phyloP scores from a whole-genome alignment of 1,140 invertebrate genomes.

The Drosophila sp. region DNA sequence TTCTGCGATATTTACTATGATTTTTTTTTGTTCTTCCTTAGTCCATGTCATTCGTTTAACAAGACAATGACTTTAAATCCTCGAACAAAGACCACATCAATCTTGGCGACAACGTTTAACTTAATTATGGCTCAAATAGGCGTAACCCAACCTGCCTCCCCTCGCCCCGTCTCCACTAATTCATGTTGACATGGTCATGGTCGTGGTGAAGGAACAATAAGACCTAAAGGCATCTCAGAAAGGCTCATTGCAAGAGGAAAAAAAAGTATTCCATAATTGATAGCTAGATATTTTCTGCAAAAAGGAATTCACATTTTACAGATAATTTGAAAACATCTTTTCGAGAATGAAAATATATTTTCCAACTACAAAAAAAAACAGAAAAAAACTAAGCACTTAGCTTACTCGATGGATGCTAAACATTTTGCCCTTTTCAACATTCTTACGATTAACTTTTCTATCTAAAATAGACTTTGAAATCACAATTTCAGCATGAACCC shows the following conservation, averaged over 20 bases:
- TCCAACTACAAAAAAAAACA: too few species aligned
- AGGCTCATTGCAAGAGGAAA: background rate
- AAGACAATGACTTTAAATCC: slow-evolving; percentile 56
- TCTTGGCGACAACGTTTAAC: slow-evolving; percentile 80
- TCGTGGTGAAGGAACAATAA: slow-evolving; percentile 11
- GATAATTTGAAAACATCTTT: background rate
- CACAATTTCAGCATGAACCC: too few species aligned
- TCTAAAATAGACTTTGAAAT: too few species aligned
- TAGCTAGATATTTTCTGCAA: background rate
- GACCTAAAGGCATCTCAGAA: background rate
- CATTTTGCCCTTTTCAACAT: too few species aligned
- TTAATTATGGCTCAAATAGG: slow-evolving; percentile 79
- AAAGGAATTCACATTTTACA: slow-evolving; percentile 1
- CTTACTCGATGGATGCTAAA: too few species aligned
- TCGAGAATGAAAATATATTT: background rate
- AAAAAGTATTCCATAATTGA: slow-evolving; percentile 9
- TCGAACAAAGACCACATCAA: slow-evolving; percentile 75
- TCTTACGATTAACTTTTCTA: too few species aligned
- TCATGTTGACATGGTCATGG: slow-evolving; percentile 53
- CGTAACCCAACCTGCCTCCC: slow-evolving; percentile 40
- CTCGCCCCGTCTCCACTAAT: background rate
- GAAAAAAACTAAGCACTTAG: too few species aligned
- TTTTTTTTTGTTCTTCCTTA: slow-evolving; percentile 17
- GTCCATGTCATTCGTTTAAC: slow-evolving; percentile 68
- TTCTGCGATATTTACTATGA: slow-evolving; percentile 74